A percentile compares a stretch with the other conserved stretches of the same genome.
phyloP scores from a whole-genome alignment of 2,888 invertebrate genomes.

The Drosophila limbata region DNA sequence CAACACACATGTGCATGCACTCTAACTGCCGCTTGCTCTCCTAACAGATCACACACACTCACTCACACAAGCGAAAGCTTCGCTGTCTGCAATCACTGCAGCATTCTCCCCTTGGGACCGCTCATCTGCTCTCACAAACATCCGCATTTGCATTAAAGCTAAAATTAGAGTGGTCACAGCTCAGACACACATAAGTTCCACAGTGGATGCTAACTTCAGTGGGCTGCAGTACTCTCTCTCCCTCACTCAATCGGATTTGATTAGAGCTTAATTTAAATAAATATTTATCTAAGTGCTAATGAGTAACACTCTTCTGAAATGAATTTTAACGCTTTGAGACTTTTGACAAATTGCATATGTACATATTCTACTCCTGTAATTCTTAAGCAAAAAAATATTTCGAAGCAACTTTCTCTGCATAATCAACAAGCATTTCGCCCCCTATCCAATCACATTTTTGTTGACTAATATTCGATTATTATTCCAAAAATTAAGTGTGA shows the following conservation, averaged over 20 bases:
- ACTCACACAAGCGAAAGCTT: not conserved
- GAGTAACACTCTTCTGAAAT: too few species aligned
- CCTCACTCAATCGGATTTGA: not conserved
- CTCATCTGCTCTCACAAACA: not conserved
- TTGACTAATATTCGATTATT: conserved; percentile 25
- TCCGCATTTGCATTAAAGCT: not conserved
- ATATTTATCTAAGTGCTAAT: not conserved
- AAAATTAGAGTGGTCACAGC: not conserved
- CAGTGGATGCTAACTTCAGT: not conserved
- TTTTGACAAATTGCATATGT: not conserved
- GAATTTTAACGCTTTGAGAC: not conserved
- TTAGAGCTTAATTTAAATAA: not conserved
- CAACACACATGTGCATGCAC: not conserved
- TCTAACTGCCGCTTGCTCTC: not conserved
- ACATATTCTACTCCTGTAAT: not conserved
- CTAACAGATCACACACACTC: not conserved
- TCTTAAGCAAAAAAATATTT: too few species aligned
- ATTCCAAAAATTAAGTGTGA: conserved; percentile 30
- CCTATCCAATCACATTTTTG: not conserved
- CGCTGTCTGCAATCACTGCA: not conserved
- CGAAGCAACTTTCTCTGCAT: not conserved
- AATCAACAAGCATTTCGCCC: not conserved
- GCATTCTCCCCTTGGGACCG: not conserved
- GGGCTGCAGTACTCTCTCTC: not conserved
- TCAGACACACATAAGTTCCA: not conserved